phyloP scores from a whole-genome alignment of 1,140 invertebrate species.

The Zaprionus camerounensis region DNA sequence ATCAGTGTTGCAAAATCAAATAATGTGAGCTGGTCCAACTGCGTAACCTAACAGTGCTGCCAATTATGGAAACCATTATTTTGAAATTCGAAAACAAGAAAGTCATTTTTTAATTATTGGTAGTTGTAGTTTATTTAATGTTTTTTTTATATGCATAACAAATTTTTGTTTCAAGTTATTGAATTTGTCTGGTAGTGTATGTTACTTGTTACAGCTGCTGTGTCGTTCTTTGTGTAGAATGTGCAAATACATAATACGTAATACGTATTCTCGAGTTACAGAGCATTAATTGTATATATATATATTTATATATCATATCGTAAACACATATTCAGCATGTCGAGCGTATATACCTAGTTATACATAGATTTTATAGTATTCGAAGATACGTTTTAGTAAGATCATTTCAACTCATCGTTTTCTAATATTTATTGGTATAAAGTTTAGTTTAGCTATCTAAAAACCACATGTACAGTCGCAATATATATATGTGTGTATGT shows the following conservation, averaged over 20 bases:
- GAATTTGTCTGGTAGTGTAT: slow-evolving; percentile 66
- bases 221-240: slow-evolving; percentile 44
- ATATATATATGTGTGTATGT: slow-evolving; percentile 51
- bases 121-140: slow-evolving; percentile 69
- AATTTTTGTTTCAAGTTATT: slow-evolving; percentile 63
- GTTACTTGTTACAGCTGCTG: slow-evolving; percentile 51
- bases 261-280: slow-evolving; percentile 51
- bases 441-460: slow-evolving; percentile 75
- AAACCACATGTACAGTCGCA: slow-evolving; percentile 75
- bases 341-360: slow-evolving; percentile 63
- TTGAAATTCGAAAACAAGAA: not conserved
- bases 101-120: slow-evolving; percentile 25
- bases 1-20: not conserved
- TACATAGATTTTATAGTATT: slow-evolving; percentile 51
- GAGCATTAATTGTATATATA: slow-evolving; percentile 53
- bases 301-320: slow-evolving; percentile 41
- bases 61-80: not conserved
- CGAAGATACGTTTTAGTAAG: slow-evolving; percentile 46
- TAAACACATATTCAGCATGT: slow-evolving; percentile 69
- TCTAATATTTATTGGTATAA: slow-evolving; percentile 76
- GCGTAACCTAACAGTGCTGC: not conserved
- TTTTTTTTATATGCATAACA: slow-evolving; percentile 13
- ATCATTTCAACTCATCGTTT: slow-evolving; percentile 46
- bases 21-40: not conserved
- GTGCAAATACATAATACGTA: slow-evolving; percentile 56